Percentiles rank a stretch among this genome's conserved stretches.
These are phyloP conservation scores for Agonopterix subpropinquella DNA, from an alignment of 2,888 invertebrate genomes.

Conservation along the genomic window DNA sequence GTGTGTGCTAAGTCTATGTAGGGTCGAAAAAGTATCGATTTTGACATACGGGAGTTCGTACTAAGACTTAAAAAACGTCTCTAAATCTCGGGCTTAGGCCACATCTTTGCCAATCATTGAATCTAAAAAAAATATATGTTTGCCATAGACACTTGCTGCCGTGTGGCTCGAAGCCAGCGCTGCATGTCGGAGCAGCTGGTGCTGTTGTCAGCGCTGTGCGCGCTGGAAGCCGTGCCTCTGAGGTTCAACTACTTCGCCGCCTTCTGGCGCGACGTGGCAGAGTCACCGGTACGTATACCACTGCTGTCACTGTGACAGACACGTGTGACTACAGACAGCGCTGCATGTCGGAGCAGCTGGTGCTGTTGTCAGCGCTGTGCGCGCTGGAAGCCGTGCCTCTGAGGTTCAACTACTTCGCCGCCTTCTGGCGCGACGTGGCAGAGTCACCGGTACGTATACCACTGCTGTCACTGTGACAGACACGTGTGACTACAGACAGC, in stretches of 20 bases:
- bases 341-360: conserved; percentile 89
- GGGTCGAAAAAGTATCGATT: too few species aligned
- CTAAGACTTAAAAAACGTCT: too few species aligned
- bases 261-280: conserved; percentile 92
- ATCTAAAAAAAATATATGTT: background rate
- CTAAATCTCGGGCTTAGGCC: too few species aligned
- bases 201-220: conserved; percentile 90
- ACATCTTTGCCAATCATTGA: too few species aligned
- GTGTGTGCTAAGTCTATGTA: too few species aligned
- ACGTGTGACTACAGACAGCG: conserved; percentile 93
- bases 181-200: conserved; percentile 91
- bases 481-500: conserved; percentile 93
- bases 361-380: conserved; percentile 90
- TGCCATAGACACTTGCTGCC: conserved; percentile 75
- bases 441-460: too few species aligned
- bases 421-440: conserved; percentile 93
- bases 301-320: too few species aligned
- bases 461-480: too few species aligned
- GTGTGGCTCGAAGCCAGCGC: conserved; percentile 92
- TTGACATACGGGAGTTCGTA: too few species aligned
- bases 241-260: conserved; percentile 93
- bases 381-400: conserved; percentile 94
- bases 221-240: conserved; percentile 92
- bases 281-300: too few species aligned
- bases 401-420: conserved; percentile 91